These are phyloP conservation scores for Drosophila pectinifera DNA, from an alignment of 1,140 invertebrate species.

Conservation along the genomic window DNA sequence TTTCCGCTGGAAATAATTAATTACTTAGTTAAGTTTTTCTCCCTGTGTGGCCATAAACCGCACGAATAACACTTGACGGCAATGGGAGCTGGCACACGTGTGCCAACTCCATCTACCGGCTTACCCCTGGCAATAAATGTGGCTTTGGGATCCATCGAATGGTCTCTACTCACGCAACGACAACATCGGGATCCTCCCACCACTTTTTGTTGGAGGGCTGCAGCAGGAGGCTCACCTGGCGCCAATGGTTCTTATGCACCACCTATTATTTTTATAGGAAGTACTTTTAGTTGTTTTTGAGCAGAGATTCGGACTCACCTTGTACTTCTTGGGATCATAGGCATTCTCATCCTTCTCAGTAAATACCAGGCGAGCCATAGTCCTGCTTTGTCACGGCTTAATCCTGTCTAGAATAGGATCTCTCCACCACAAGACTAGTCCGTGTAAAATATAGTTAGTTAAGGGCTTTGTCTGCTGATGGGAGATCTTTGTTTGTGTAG, in stretches of 20 bases:
- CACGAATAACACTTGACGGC: conserved; percentile 39
- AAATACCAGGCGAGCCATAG: conserved; percentile 75
- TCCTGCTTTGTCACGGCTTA: neutral
- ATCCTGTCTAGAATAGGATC: neutral
- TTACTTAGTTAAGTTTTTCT: neutral
- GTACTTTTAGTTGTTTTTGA: neutral
- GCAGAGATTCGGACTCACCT: conserved; percentile 15
- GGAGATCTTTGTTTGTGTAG: conserved; percentile 22
- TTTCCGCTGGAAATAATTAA: neutral
- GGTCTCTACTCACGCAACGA: conserved; percentile 80
- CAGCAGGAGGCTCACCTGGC: conserved; percentile 72
- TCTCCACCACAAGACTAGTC: neutral
- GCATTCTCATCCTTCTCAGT: conserved; percentile 71
- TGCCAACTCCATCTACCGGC: neutral
- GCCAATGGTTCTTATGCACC: conserved; percentile 76
- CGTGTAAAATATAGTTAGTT: conserved; percentile 21
- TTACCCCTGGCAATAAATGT: neutral
- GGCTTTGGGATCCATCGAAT: conserved; percentile 19
- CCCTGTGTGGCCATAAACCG: conserved; percentile 12
- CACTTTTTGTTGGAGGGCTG: conserved; percentile 76
- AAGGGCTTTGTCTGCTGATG: neutral
- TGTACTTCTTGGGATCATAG: conserved; percentile 75
- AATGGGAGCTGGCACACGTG: conserved; percentile 41
- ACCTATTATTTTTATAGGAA: conserved; percentile 34
- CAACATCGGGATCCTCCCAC: conserved; percentile 83